phyloP scores from a whole-genome alignment of 2,113 vertebrate genomes.

The Lagenorhynchus albirostris region DNA sequence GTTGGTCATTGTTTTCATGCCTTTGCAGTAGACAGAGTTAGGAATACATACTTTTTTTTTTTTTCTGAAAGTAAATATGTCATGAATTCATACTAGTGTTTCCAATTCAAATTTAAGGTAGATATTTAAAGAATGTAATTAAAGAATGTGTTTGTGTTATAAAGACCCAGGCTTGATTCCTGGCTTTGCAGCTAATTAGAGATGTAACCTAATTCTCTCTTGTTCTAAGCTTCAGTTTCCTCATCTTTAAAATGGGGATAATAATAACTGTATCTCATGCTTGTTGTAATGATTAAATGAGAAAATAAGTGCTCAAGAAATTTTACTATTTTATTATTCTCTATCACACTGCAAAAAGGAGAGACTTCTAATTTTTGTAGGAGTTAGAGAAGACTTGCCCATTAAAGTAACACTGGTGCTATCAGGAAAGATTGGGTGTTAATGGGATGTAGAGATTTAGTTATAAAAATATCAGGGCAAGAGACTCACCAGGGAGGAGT shows the following conservation, averaged over 20 bases:
- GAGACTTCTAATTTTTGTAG: neutral
- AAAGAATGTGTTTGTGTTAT: neutral
- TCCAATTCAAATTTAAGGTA: neutral
- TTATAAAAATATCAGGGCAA: neutral
- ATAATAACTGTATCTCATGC: neutral
- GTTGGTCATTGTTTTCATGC: neutral
- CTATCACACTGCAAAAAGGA: neutral
- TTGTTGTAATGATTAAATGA: neutral
- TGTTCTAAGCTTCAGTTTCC: neutral
- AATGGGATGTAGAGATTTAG: neutral
- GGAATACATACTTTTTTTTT: neutral
- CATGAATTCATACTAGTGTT: neutral
- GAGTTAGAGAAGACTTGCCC: neutral
- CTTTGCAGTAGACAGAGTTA: neutral
- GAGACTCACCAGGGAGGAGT: neutral
- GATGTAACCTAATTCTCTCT: neutral
- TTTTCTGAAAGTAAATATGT: neutral
- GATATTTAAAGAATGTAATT: neutral
- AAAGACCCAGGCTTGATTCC: neutral
- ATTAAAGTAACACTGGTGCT: neutral
- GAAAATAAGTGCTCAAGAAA: neutral
- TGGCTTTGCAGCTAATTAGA: neutral
- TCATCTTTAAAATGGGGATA: neutral
- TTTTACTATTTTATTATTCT: neutral
- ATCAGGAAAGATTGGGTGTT: neutral